Percentiles rank a stretch among this genome's conserved stretches.
Evolutionary conservation across 2,113 vertebrate genomes (phyloP).

Genomic region (Orientallactaga bullata): DNA sequence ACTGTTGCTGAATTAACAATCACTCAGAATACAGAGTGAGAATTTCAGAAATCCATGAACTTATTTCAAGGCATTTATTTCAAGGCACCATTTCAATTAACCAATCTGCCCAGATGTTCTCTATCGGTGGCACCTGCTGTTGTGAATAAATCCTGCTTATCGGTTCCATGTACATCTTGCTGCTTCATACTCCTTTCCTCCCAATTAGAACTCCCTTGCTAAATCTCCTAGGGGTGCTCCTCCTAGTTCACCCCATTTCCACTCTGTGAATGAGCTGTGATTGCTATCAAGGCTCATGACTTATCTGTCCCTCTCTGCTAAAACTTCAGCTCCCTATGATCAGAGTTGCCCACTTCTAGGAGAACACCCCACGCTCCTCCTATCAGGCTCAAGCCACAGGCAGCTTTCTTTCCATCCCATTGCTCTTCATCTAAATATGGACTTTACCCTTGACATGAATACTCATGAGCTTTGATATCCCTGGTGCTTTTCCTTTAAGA

Average conservation of each 20-base stretch:
- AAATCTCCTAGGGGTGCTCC: not conserved
- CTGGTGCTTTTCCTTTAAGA: not conserved
- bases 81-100: not conserved
- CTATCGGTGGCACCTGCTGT: conserved; percentile 1
- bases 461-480: not conserved
- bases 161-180: not conserved
- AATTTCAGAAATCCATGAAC: conserved; percentile 2
- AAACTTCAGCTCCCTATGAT: not conserved
- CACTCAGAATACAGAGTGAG: not conserved
- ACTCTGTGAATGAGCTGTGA: not conserved
- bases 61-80: conserved; percentile 25
- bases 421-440: conserved; percentile 10
- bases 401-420: not conserved
- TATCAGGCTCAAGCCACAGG: not conserved
- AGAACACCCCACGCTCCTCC: not conserved
- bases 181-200: not conserved
- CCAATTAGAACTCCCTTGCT: not conserved
- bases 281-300: not conserved
- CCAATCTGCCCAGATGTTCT: not conserved
- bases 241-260: not conserved
- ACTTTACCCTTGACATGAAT: not conserved
- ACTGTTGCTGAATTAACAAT: conserved; percentile 1
- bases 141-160: not conserved
- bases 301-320: not conserved
- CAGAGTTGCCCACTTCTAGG: not conserved